phyloP scores from a whole-genome alignment of 2,113 vertebrate species.

The Cyanoderma ruficeps region DNA sequence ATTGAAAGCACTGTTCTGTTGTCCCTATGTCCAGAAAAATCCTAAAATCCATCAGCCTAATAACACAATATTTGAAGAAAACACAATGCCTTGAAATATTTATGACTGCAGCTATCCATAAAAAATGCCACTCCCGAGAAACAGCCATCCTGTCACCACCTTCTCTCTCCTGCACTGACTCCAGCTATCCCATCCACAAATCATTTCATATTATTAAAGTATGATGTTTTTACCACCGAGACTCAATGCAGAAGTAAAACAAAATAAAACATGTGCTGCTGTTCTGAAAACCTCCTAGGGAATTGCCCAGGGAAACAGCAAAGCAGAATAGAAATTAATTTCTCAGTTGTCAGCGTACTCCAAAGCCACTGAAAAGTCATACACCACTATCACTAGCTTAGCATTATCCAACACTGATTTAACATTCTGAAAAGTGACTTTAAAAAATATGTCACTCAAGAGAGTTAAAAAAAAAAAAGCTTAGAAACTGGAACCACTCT shows the following conservation, averaged over 20 bases:
- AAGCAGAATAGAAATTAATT: neutral
- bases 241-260: neutral
- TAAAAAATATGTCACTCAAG: neutral
- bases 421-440: neutral
- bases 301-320: neutral
- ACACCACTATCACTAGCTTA: neutral
- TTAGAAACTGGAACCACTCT: neutral
- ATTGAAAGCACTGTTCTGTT: neutral
- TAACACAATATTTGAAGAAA: neutral
- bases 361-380: neutral
- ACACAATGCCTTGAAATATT: neutral
- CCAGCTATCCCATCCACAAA: neutral
- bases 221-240: neutral
- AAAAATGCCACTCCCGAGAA: neutral
- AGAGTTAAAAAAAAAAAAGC: neutral
- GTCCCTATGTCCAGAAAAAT: neutral
- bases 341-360: neutral
- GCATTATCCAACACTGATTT: neutral
- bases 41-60: neutral
- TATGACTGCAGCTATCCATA: neutral
- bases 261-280: neutral
- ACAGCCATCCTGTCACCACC: neutral
- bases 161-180: neutral
- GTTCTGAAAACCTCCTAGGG: neutral
- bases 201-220: neutral